Conservation (phyloP, 2,888 invertebrate genomes). For the Choreutis nemorana region DNA sequence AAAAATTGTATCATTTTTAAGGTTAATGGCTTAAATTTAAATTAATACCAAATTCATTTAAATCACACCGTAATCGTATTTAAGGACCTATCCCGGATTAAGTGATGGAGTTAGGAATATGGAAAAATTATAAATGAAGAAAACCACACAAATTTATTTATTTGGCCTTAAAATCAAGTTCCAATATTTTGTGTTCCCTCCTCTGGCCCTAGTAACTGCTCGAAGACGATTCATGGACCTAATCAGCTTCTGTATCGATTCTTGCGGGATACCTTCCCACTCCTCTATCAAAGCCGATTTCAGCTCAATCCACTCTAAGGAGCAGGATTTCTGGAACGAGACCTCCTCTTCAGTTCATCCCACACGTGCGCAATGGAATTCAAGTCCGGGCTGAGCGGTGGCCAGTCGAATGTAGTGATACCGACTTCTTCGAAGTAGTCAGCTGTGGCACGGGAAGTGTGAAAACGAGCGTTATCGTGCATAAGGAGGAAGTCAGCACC, state of each 20-base stretch:
- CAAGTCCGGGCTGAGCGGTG: slow-evolving; percentile 5
- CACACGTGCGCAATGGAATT: slow-evolving; percentile 11
- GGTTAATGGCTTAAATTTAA: too few species aligned
- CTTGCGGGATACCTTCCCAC: slow-evolving; percentile 6
- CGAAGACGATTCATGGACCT: slow-evolving; percentile 5
- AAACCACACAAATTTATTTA: too few species aligned
- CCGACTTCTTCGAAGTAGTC: slow-evolving; percentile 6
- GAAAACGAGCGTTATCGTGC: slow-evolving; percentile 7
- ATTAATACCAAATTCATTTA: too few species aligned
- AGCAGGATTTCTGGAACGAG: too few species aligned
- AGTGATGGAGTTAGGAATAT: too few species aligned
- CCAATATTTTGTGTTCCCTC: neutral
- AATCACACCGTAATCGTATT: too few species aligned
- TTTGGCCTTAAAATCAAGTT: too few species aligned
- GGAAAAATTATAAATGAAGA: too few species aligned
- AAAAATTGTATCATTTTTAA: too few species aligned
- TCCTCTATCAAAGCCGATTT: slow-evolving; percentile 6
- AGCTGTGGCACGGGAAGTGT: slow-evolving; percentile 4
- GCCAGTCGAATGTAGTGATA: slow-evolving; percentile 4
- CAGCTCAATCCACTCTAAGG: too few species aligned
- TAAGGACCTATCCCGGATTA: too few species aligned
- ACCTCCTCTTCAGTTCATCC: slow-evolving; percentile 8
- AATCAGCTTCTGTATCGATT: slow-evolving; percentile 4
- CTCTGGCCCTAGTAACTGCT: slow-evolving; percentile 5
- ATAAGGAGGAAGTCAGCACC: slow-evolving; percentile 8